A percentile compares a stretch with the other conserved stretches of the same genome.
phyloP scores from a whole-genome alignment of 2,888 invertebrate species.

The Ichneumon xanthorius region DNA sequence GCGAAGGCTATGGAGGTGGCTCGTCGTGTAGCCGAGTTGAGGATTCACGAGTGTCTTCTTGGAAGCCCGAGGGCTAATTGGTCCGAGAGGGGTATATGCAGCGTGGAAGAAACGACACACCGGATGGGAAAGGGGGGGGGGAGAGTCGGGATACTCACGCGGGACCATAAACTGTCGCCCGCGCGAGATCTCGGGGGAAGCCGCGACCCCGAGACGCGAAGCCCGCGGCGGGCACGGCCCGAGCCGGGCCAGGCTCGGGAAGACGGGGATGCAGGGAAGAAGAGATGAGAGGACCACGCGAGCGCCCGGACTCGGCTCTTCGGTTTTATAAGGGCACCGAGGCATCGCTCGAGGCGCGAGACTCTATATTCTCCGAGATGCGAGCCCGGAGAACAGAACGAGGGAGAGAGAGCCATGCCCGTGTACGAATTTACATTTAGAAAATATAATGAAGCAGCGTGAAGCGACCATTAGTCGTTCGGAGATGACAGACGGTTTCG shows the following conservation, averaged over 20 bases:
- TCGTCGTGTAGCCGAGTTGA: slow-evolving; percentile 31
- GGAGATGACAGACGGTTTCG: slow-evolving; percentile 85
- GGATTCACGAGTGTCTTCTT: slow-evolving; percentile 76
- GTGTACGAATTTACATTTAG: slow-evolving; percentile 85
- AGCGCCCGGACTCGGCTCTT: slow-evolving; percentile 57
- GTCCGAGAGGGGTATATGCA: slow-evolving; percentile 71
- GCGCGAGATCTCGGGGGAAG: slow-evolving; percentile 75
- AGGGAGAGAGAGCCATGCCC: slow-evolving; percentile 68
- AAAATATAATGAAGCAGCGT: slow-evolving; percentile 85
- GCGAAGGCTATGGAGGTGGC: slow-evolving; percentile 33
- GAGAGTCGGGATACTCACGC: slow-evolving; percentile 68
- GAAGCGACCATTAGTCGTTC: slow-evolving; percentile 85
- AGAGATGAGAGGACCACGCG: slow-evolving; percentile 54
- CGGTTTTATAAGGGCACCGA: slow-evolving; percentile 80
- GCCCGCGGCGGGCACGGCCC: slow-evolving; percentile 49
- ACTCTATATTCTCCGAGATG: slow-evolving; percentile 66
- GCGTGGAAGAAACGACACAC: slow-evolving; percentile 57
- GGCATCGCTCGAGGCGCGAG: slow-evolving; percentile 72
- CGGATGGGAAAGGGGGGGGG: slow-evolving; percentile 27
- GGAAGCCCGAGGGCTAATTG: slow-evolving; percentile 83
- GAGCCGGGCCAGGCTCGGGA: slow-evolving; percentile 30
- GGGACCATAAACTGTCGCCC: slow-evolving; percentile 84
- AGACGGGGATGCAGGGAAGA: slow-evolving; percentile 3
- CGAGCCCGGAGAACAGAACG: slow-evolving; percentile 64
- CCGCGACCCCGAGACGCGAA: slow-evolving; percentile 67